Evolutionary conservation across 2,797 vertebrate species (phyloP).

Genomic region (Psittacula derbiana): DNA sequence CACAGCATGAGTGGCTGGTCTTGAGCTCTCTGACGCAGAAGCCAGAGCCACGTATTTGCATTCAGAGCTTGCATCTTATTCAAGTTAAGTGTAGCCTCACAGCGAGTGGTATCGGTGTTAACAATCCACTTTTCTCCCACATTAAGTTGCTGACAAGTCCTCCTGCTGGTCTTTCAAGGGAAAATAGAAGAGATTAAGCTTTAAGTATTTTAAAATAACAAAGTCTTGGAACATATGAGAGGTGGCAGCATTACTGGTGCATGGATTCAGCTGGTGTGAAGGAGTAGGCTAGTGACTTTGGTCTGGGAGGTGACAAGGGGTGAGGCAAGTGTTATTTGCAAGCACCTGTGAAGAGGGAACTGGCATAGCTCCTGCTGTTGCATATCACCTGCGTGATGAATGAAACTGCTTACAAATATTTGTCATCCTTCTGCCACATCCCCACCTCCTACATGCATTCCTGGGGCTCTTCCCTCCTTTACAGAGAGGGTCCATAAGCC

Average conservation of each 20-base stretch:
- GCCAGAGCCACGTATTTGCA: neutral
- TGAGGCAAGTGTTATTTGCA: neutral
- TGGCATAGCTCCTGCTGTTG: neutral
- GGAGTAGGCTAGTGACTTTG: neutral
- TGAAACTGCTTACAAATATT: neutral
- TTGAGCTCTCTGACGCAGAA: neutral
- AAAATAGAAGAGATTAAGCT: neutral
- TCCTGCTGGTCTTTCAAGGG: constrained; percentile 1
- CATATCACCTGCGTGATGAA: neutral
- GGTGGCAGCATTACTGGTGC: neutral
- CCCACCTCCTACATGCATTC: neutral
- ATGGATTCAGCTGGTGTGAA: neutral
- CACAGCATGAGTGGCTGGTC: neutral
- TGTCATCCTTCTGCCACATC: neutral
- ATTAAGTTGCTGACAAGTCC: neutral
- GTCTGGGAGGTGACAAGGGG: neutral
- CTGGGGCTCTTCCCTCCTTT: neutral
- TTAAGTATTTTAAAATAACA: neutral
- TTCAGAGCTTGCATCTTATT: neutral
- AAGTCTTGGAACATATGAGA: neutral
- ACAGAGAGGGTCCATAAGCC: neutral
- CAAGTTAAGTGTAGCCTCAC: neutral
- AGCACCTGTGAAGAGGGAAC: neutral
- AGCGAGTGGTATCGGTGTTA: neutral
- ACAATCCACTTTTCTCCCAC: neutral